These are phyloP conservation scores for Eublepharis macularius DNA, from an alignment of 2,113 vertebrate species.

Conservation along the genomic window DNA sequence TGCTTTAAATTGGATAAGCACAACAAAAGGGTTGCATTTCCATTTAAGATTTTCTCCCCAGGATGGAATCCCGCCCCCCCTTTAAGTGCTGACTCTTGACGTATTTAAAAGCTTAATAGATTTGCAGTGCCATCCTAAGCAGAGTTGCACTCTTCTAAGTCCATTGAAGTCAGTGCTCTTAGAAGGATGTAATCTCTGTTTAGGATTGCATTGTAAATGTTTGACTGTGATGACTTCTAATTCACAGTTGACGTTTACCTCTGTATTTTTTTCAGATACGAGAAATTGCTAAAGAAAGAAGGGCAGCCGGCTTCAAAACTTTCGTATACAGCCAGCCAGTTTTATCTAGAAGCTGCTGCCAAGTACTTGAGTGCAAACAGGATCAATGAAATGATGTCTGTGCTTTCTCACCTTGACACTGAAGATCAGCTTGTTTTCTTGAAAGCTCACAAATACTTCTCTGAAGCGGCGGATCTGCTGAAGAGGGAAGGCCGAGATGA, in stretches of 20 bases:
- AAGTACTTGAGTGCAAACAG: conserved; percentile 74
- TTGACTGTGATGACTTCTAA: neutral
- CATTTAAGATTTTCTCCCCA: neutral
- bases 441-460: conserved; percentile 70
- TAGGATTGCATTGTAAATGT: neutral
- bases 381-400: conserved; percentile 72
- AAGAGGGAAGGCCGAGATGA: conserved; percentile 71
- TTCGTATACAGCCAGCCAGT: conserved; percentile 73
- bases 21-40: neutral
- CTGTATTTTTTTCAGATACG: conserved; percentile 68
- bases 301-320: conserved; percentile 62
- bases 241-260: neutral
- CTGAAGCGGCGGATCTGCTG: conserved; percentile 75
- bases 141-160: too few relatives aligned
- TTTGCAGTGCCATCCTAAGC: neutral
- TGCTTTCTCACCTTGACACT: conserved; percentile 74
- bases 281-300: conserved; percentile 66
- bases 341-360: conserved; percentile 80
- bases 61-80: neutral
- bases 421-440: conserved; percentile 82
- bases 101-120: neutral
- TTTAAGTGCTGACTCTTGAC: neutral
- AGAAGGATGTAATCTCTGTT: too few relatives aligned
- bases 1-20: neutral
- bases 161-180: too few relatives aligned